phyloP scores from a whole-genome alignment of 92 coral and sea anemone genomes.

The Paramuricea clavata region DNA sequence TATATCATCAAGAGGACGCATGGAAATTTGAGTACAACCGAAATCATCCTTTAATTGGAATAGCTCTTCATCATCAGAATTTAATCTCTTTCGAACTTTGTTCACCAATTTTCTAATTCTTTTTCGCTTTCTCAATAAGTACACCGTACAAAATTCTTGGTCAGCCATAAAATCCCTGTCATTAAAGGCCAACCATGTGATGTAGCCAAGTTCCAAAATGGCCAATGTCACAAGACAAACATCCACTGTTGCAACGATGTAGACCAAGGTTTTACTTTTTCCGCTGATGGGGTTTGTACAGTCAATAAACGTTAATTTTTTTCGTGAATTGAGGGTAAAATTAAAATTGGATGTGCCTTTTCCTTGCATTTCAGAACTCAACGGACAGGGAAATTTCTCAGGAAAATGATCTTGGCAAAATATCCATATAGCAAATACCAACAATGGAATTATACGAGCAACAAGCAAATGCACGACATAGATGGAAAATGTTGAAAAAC shows the following conservation, averaged over 20 bases:
- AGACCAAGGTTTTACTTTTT: background rate
- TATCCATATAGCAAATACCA: background rate
- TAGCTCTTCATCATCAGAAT: background rate
- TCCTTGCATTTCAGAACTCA: background rate
- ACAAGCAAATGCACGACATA: background rate
- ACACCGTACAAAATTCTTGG: background rate
- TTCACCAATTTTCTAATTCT: background rate
- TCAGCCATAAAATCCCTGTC: background rate
- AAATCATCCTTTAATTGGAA: conserved; percentile 5
- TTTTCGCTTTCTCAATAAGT: conserved; percentile 10
- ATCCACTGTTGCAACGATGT: background rate
- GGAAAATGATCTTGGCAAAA: background rate
- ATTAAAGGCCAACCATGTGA: background rate
- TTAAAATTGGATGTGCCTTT: background rate
- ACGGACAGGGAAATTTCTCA: background rate
- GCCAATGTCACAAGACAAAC: background rate
- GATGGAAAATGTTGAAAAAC: background rate
- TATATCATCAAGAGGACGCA: background rate
- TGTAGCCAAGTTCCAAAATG: background rate
- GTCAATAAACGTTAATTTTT: background rate
- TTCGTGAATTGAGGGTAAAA: background rate
- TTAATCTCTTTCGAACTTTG: background rate
- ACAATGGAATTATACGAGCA: background rate
- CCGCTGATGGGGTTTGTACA: background rate
- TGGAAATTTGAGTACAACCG: background rate